Base-by-base conservation (phyloP, 2,113 vertebrate genomes). In the Tetraodon nigroviridis region DNA sequence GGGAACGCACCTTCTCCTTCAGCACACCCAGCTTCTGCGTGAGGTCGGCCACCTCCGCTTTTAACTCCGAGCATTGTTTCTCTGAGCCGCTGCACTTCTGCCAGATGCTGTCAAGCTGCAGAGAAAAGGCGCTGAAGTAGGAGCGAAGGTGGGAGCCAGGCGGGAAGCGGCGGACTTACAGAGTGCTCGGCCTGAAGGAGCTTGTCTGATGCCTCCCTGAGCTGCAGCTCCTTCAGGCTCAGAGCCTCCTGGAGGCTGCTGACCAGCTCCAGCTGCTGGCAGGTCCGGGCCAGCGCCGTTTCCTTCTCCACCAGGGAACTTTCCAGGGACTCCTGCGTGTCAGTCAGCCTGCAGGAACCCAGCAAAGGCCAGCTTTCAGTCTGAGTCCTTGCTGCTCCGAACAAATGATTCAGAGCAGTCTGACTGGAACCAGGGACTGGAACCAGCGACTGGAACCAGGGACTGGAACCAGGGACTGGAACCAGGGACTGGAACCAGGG, bases 281-380 rank as follows among this genome's bases (percentile, higher is more conserved):
- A 86, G 0, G 62, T 82, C 63, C 87, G 86, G 46, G 87, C 84
- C 55, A 96, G 58, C 0, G 87, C 90, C 7, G 91, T 90, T 16
- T 95, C 94, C 73, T 94, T 95, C 81, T 94, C 94, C n/a, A 87
- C 84, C 21, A 96, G 90, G 0, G 91, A 92, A 32, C 86, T 92
- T 74, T 96, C 92, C 78, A 96, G 90, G 50, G 90, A 88, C 69
- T 87, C 91, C 29, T 92, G 93, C 19, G 90, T 92, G 75, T 92
- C 90, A 45, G 77, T 93, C 65, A 96, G 76, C 1, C 77, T 84
- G 2, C 67, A 56, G 32, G 32, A 11, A 37, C 32, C 32, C 58
- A 54, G 5, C 42, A 59, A 11, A 55, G 5, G 7, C 13, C 19
- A 21, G 7, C 19, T 21, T 20, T 18, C 2, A 37, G 10, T 32